These are phyloP conservation scores for Catocala sponsa DNA, from an alignment of 2,888 invertebrate genomes.

Conservation along the genomic window DNA sequence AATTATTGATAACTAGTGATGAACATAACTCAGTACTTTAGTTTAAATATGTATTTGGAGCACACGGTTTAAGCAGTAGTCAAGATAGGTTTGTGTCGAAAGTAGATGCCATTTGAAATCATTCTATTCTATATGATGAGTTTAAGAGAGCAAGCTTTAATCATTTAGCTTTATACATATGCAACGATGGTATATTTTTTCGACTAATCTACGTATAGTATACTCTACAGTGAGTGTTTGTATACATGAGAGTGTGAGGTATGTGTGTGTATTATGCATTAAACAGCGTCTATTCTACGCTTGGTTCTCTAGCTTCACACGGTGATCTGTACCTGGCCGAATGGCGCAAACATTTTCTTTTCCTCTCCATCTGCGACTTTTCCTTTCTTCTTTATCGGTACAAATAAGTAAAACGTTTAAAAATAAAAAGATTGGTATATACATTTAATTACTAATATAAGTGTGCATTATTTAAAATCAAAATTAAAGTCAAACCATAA, in stretches of 20 bases:
- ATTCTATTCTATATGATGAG: background rate
- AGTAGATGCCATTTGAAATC: background rate
- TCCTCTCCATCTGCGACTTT: slow-evolving; percentile 93
- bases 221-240: slow-evolving; percentile 24
- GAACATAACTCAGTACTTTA: background rate
- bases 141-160: too few species aligned
- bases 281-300: slow-evolving; percentile 40
- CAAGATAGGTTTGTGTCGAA: background rate
- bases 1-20: background rate
- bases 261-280: slow-evolving; percentile 24
- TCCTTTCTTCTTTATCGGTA: slow-evolving; percentile 89
- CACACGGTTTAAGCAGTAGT: background rate
- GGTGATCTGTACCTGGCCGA: slow-evolving; percentile 91
- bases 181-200: background rate
- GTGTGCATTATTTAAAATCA: background rate
- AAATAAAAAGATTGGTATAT: slow-evolving; percentile 46
- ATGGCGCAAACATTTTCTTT: slow-evolving; percentile 92
- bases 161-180: slow-evolving; percentile 1
- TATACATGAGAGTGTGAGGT: slow-evolving; percentile 16
- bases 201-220: slow-evolving; percentile 10
- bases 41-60: background rate
- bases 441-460: slow-evolving; percentile 19
- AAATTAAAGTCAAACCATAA: slow-evolving; percentile 3
- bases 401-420: slow-evolving; percentile 51
- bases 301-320: slow-evolving; percentile 41